Evolutionary conservation across 2,888 invertebrate genomes (phyloP).

Genomic region (Galeopsomyia nigrocyanea): DNA sequence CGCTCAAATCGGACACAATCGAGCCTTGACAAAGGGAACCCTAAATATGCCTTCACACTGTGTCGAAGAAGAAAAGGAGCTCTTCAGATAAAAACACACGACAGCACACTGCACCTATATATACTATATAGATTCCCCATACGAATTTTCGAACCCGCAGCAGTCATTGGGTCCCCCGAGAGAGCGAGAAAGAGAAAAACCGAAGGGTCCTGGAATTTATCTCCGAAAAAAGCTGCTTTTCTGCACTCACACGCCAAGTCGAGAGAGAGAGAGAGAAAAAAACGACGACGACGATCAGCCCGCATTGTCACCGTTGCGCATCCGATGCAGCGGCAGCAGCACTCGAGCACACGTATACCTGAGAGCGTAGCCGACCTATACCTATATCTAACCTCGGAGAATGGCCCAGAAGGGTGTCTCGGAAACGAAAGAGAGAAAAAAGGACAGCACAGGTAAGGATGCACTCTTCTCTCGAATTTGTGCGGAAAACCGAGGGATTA

Average conservation of each 20-base stretch:
- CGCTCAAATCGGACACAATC: conserved; percentile 5
- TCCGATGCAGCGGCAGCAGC: too few species aligned
- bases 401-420: neutral
- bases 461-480: neutral
- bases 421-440: neutral
- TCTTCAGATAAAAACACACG: conserved; percentile 18
- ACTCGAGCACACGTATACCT: too few species aligned
- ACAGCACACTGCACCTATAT: neutral
- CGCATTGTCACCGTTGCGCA: conserved; percentile 18
- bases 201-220: conserved; percentile 27
- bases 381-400: too few species aligned
- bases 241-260: conserved; percentile 12
- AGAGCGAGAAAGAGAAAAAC: neutral
- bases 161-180: too few species aligned
- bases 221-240: conserved; percentile 31
- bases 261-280: conserved; percentile 4
- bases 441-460: neutral
- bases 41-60: conserved; percentile 27
- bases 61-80: neutral
- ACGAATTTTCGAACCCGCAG: neutral
- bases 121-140: neutral
- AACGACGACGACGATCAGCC: conserved; percentile 8
- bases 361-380: neutral
- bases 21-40: conserved; percentile 26
- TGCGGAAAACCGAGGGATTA: conserved; percentile 22